phyloP scores from a whole-genome alignment of 2,888 invertebrate species.

The Timandra comae region DNA sequence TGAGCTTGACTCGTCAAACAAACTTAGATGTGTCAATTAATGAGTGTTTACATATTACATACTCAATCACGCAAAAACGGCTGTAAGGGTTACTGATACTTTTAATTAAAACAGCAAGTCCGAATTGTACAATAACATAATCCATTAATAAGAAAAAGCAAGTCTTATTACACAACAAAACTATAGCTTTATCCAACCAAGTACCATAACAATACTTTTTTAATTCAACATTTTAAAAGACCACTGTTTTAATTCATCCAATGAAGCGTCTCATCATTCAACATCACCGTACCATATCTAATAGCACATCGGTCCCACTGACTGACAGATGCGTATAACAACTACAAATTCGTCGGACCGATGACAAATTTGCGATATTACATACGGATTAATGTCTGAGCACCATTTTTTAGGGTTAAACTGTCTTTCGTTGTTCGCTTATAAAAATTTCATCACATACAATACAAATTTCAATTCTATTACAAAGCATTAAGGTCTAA shows the following conservation, averaged over 20 bases:
- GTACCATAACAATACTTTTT: no score
- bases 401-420: slow-evolving; percentile 75
- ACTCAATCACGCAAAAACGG: no score
- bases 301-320: slow-evolving; percentile 59
- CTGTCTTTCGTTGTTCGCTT: slow-evolving; percentile 68
- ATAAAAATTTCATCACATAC: slow-evolving; percentile 13
- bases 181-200: no score
- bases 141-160: no score
- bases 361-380: slow-evolving; percentile 76
- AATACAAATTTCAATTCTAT: slow-evolving; percentile 24
- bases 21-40: no score
- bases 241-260: slow-evolving; percentile 38
- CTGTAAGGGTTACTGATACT: no score
- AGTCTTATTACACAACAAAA: no score
- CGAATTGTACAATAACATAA: no score
- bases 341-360: slow-evolving; percentile 48
- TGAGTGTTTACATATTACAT: no score
- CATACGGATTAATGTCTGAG: slow-evolving; percentile 74
- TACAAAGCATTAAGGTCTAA: slow-evolving; percentile 20
- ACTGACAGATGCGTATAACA: slow-evolving; percentile 58
- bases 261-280: slow-evolving; percentile 38
- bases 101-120: no score
- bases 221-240: no score
- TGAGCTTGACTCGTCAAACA: no score
- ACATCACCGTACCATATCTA: slow-evolving; percentile 40